Conservation (phyloP, 1,140 invertebrate species). For the Drosophila erecta region DNA sequence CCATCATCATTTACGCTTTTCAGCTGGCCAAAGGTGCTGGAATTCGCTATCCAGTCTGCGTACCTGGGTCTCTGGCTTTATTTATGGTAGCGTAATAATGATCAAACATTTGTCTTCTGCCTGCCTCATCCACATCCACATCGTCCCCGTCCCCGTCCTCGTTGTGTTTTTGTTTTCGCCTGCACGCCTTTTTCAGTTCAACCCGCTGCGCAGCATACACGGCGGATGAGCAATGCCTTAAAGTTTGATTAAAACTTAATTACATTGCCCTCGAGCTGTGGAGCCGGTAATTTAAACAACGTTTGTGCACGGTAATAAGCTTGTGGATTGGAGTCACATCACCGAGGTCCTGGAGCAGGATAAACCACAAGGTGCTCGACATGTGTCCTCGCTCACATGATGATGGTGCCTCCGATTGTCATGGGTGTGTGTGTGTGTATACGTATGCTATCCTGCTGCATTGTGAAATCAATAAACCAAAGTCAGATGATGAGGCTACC, state of each 20-base stretch:
- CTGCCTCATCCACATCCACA: slow-evolving; percentile 12
- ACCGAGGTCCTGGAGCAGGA: slow-evolving; percentile 1
- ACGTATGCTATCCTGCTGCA: slow-evolving; percentile 22
- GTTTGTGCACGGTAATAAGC: slow-evolving; percentile 64
- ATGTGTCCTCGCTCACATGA: slow-evolving; percentile 31
- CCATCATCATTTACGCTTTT: slow-evolving; percentile 41
- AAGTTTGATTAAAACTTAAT: slow-evolving; percentile 78
- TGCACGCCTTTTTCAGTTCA: slow-evolving; percentile 29
- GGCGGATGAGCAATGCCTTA: slow-evolving; percentile 65
- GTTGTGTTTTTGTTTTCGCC: slow-evolving; percentile 24
- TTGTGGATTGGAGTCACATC: slow-evolving; percentile 46
- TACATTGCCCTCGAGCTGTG: slow-evolving; percentile 40
- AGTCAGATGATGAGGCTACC: slow-evolving; percentile 39
- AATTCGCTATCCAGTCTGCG: slow-evolving; percentile 29
- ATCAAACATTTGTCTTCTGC: slow-evolving; percentile 77
- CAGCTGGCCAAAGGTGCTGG: slow-evolving; percentile 58
- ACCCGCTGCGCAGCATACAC: slow-evolving; percentile 32
- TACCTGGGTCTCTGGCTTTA: slow-evolving; percentile 61
- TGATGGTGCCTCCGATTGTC: neutral
- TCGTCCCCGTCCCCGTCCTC: neutral
- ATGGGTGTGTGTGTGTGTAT: slow-evolving; percentile 1
- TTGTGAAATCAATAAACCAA: slow-evolving; percentile 67
- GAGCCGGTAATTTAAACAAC: slow-evolving; percentile 24
- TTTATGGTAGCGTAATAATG: slow-evolving; percentile 80
- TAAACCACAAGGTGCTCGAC: slow-evolving; percentile 16